Evolutionary conservation across 2,797 vertebrate genomes (phyloP).

Genomic region (Coluber constrictor): DNA sequence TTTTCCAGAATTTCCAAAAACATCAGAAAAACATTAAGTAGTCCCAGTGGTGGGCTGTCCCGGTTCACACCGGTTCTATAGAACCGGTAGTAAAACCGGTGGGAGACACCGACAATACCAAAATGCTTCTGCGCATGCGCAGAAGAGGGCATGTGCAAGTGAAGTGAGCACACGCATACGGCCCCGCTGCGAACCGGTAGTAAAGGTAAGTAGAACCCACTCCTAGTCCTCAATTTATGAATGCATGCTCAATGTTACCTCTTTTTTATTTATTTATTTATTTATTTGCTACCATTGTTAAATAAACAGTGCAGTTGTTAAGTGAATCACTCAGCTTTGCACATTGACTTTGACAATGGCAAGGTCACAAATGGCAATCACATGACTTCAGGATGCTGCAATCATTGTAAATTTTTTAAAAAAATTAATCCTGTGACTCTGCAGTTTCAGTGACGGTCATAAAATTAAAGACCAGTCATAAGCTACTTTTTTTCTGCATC

Average conservation of each 20-base stretch:
- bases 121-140: no score
- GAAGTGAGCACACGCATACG: no score
- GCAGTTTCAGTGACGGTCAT: background rate
- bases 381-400: background rate
- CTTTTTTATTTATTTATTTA: no score
- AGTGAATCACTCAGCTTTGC: background rate
- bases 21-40: background rate
- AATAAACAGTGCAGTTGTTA: background rate
- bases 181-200: no score
- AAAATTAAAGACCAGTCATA: background rate
- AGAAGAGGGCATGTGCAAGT: no score
- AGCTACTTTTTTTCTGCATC: background rate
- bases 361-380: background rate
- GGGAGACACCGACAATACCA: no score
- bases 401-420: background rate
- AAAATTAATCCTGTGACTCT: background rate
- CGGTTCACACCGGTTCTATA: no score
- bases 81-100: no score
- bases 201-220: no score
- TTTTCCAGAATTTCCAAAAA: background rate
- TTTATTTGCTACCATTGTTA: background rate
- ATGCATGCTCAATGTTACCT: background rate
- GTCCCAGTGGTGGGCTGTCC: no score
- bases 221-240: background rate
- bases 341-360: background rate